phyloP scores from a whole-genome alignment of 2,797 vertebrate genomes.

The Sebastes taczanowskii region DNA sequence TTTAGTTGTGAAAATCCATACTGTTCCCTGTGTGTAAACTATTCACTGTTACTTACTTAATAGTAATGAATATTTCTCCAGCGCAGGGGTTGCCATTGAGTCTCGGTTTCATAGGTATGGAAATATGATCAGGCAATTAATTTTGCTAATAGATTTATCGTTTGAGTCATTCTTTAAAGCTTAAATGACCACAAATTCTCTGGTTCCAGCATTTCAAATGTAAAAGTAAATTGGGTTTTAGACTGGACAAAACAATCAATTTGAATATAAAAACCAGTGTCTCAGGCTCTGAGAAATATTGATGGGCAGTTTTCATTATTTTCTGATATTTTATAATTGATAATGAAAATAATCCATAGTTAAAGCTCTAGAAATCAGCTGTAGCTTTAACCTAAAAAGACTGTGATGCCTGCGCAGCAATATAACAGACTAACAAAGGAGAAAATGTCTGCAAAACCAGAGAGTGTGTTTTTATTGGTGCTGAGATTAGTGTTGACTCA shows the following conservation, averaged over 20 bases:
- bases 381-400: background rate
- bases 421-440: background rate
- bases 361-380: background rate
- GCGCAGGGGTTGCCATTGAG: too few relatives aligned
- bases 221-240: background rate
- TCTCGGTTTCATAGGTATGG: background rate
- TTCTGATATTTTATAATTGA: background rate
- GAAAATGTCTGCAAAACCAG: background rate
- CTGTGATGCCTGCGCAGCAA: background rate
- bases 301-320: background rate
- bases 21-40: background rate
- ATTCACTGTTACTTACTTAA: background rate
- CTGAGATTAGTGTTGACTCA: slow-evolving; percentile 30
- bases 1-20: background rate
- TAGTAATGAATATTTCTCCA: background rate
- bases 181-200: background rate
- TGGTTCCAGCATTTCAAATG: background rate
- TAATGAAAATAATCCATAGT: background rate
- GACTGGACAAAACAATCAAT: background rate
- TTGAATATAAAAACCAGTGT: background rate
- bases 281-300: background rate
- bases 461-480: background rate
- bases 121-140: background rate
- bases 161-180: background rate
- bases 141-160: background rate